Base-by-base conservation (phyloP, 2,888 invertebrate genomes). In the Cyclophora albipunctata region DNA sequence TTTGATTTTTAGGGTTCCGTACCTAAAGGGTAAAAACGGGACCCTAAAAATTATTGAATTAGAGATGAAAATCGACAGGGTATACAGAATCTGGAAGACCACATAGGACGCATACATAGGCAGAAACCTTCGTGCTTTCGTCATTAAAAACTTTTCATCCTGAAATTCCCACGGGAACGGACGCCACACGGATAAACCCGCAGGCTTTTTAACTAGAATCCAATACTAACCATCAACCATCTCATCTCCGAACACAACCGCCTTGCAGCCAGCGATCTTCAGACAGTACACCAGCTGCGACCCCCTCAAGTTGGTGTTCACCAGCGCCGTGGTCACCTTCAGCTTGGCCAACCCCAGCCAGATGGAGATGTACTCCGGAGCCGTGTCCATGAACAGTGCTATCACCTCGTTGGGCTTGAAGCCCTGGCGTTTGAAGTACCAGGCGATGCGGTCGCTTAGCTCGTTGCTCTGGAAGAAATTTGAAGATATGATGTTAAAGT, bases 281-380 rank as follows among this genome's bases (percentile, higher is more conserved):
- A 99, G 87, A 55, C 95, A 96, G 77, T 98, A 96, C 4, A 91
- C 78, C 48, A 99, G 82, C 2, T 96, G 92, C 7, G 94, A 91
- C 0, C 92, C 90, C n/a, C 94, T 90, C 53, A 98, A 82, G 78
- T 97, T 96, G 3, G 94, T 94, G 72, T 99, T 99, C 47, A 99
- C 93, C 45, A 99, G 86, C 0, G 98, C 98, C 0, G 96, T 92
- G 3, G 93, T 88, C 0, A 95, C 91, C 46, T 95, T 94, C 42
- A 95, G 83, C 87, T 98, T 97, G 4, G 96, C 93, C 45, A 98
- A 82, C 0, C 98, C 98, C 3, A 99, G 84, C 98, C 98, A 98
- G 2, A 95, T 88, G 62, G 94, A 94, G 0, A 96, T 91, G 73
- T 94, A 98, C 75, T 98, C 96, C 0, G 96, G 94, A 34, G 95